Evolutionary conservation across 92 coral and sea anemone species (phyloP).

Genomic region (Porites lobata): DNA sequence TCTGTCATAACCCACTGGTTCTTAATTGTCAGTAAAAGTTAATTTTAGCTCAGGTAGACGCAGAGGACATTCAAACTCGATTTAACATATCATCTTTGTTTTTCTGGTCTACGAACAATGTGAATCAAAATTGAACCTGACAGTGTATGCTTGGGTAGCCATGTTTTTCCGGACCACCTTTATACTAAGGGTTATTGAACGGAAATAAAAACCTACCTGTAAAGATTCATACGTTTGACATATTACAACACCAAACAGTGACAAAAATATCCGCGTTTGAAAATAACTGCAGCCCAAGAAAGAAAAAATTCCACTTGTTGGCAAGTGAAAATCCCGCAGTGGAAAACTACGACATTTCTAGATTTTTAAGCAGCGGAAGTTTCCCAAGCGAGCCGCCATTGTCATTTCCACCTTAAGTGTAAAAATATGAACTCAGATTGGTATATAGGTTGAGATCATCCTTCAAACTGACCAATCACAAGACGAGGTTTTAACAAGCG

Average conservation of each 20-base stretch:
- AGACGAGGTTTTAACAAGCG: neutral
- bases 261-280: neutral
- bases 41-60: neutral
- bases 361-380: neutral
- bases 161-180: constrained; percentile 27
- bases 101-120: constrained; percentile 1
- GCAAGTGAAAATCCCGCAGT: neutral
- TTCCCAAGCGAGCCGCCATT: constrained; percentile 33
- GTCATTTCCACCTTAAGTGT: constrained; percentile 32
- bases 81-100: neutral
- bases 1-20: neutral
- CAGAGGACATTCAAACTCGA: neutral
- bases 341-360: constrained; percentile 20
- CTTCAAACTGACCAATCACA: constrained; percentile 61
- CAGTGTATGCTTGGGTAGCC: constrained; percentile 31
- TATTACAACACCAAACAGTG: constrained; percentile 28
- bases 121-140: neutral
- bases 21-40: neutral
- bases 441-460: constrained; percentile 73
- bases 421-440: constrained; percentile 80
- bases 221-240: constrained; percentile 33
- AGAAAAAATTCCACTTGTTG: neutral
- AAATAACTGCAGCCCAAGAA: constrained; percentile 9
- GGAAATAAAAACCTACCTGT: constrained; percentile 39
- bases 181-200: constrained; percentile 3